Evolutionary conservation across 2,888 invertebrate genomes (phyloP), one percentile per base, ranked within the genome.

Genomic region (Ornithoptera alexandrae): DNA sequence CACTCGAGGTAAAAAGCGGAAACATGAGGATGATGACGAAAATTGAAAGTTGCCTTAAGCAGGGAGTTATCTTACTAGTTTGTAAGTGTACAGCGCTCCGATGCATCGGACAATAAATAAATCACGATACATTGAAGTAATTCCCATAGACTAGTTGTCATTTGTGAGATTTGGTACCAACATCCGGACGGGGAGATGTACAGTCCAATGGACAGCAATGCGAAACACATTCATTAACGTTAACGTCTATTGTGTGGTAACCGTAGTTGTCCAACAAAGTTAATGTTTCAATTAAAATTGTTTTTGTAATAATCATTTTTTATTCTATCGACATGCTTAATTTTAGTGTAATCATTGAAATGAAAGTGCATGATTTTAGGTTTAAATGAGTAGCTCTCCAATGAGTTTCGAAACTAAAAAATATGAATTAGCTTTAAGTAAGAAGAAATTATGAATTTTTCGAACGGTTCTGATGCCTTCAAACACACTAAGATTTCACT

Each of bases 1-100:
- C 80, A 93, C 94, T 81, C 89, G 94, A 78, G 94, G 94, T 84
- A 94, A 94, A 85, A 94, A 94, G 78, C 92, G 94, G 83, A 94
- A 94, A 92, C 93, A 93, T 73, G 93, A 93, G 77, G 93, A 93
- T 59, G 92, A 92, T n/a, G 90, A 92, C 57, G 92, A 93, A 71
- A 93, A 92, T 84, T 93, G 89, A 92, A 86, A 83, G 85, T 85
- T 88, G 91, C 92, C 90, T 90, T 91, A 88, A 77, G 86, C 85
- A 87, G 46, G 46, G 88, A 87, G 87, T 87, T 86, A 86, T 87
- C 90, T 87, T 89, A 89, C 88, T 90, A 91, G 90, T 85, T 89
- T 82, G 89, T 92, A 92, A 92, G 92, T 90, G 89, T 90, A 90
- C 89, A 90, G 89, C 86, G 86, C 88, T 89, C 90, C 90, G 88